Conservation (phyloP, 2,113 vertebrate genomes). For the Panthera leo region DNA sequence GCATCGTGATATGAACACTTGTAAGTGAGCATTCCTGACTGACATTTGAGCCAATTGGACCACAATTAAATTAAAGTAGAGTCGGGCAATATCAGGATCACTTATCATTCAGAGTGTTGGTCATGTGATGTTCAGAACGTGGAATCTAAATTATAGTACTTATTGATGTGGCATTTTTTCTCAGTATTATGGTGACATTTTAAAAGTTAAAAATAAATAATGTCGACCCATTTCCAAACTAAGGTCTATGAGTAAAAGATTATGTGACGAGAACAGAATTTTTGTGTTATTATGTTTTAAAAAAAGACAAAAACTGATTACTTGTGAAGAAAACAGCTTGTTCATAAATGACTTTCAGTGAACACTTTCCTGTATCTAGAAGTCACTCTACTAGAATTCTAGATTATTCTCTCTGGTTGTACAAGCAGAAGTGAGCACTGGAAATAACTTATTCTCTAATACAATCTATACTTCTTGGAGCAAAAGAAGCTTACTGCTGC, state of each 20-base stretch:
- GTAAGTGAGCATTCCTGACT: background rate
- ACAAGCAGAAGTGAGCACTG: background rate
- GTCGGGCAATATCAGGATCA: background rate
- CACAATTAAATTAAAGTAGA: background rate
- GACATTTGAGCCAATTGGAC: background rate
- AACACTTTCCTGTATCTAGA: background rate
- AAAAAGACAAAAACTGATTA: background rate
- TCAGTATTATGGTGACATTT: background rate
- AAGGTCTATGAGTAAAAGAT: background rate
- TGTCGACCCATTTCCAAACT: background rate
- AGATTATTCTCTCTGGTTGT: background rate
- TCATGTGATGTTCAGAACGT: background rate
- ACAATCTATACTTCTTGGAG: background rate
- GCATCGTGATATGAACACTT: background rate
- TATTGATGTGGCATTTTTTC: background rate
- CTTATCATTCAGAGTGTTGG: background rate
- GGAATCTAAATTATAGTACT: constrained; percentile 36
- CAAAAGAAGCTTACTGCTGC: background rate
- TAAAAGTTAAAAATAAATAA: background rate
- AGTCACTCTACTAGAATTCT: background rate
- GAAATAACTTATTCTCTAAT: background rate
- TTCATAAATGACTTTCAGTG: background rate
- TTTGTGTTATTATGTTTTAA: background rate
- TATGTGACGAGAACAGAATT: background rate
- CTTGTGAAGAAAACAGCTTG: background rate